A percentile compares a stretch with the other conserved stretches of the same genome.
These are phyloP conservation scores for Luperina nickerlii DNA, from an alignment of 2,888 invertebrate species.

Conservation along the genomic window DNA sequence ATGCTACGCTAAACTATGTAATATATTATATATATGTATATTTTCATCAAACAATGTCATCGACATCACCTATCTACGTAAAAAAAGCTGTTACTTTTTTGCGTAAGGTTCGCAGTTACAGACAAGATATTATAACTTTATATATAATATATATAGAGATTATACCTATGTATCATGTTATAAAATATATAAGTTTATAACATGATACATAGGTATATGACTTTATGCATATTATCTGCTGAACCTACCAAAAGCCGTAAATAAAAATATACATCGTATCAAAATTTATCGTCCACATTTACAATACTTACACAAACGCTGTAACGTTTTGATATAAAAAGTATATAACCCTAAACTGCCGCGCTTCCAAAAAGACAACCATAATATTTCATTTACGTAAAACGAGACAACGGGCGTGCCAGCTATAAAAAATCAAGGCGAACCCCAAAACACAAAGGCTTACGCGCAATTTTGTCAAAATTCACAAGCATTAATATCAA, in stretches of 20 bases:
- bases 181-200: too few relatives aligned
- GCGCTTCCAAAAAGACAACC: constrained; percentile 64
- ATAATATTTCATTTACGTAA: constrained; percentile 69
- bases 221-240: not conserved
- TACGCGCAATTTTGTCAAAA: constrained; percentile 87
- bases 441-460: constrained; percentile 69
- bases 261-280: constrained; percentile 50
- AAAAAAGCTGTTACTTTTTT: not conserved
- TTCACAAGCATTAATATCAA: constrained; percentile 89
- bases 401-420: constrained; percentile 60
- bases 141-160: too few relatives aligned
- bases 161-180: too few relatives aligned
- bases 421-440: constrained; percentile 62
- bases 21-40: not conserved
- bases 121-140: too few relatives aligned
- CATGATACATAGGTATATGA: not conserved
- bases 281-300: constrained; percentile 47
- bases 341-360: constrained; percentile 41
- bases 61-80: rapidly evolving
- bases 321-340: constrained; percentile 57
- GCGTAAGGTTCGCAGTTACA: not conserved
- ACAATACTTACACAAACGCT: constrained; percentile 43
- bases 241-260: constrained; percentile 10
- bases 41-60: not conserved
- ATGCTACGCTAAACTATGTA: not conserved